A percentile compares a stretch with the other conserved stretches of the same genome.
phyloP scores from a whole-genome alignment of 2,113 vertebrate genomes.

The Paraplagusia blochii region DNA sequence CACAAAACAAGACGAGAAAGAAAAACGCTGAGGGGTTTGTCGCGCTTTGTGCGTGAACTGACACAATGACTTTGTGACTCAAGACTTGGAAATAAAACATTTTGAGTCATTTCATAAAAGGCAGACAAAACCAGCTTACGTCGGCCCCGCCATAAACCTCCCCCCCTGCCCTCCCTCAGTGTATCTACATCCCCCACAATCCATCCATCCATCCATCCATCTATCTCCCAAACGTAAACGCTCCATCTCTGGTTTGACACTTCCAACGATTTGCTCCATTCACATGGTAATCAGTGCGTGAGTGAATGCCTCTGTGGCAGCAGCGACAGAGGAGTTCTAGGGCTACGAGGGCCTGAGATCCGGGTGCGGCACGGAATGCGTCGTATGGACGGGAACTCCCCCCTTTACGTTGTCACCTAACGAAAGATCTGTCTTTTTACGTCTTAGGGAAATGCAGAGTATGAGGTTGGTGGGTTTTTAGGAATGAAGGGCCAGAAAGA shows the following conservation, averaged over 20 bases:
- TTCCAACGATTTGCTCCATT: slow-evolving; percentile 77
- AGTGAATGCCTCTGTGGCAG: slow-evolving; percentile 21
- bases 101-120: slow-evolving; percentile 71
- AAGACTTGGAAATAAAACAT: slow-evolving; percentile 74
- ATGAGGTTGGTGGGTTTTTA: not conserved
- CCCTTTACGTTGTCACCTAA: slow-evolving; percentile 52
- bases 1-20: slow-evolving; percentile 76
- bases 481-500: too few relatives aligned
- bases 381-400: slow-evolving; percentile 37
- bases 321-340: too few relatives aligned
- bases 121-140: slow-evolving; percentile 76
- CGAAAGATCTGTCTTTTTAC: slow-evolving; percentile 45
- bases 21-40: slow-evolving; percentile 62
- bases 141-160: slow-evolving; percentile 51
- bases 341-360: slow-evolving; percentile 42
- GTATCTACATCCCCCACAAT: slow-evolving; percentile 67
- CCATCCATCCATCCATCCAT: slow-evolving; percentile 56
- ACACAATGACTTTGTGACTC: slow-evolving; percentile 82
- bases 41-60: slow-evolving; percentile 74
- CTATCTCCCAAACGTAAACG: slow-evolving; percentile 71
- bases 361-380: slow-evolving; percentile 3
- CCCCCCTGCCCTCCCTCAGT: not conserved
- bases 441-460: slow-evolving; percentile 6
- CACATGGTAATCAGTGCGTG: slow-evolving; percentile 77
- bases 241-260: slow-evolving; percentile 75